Evolutionary conservation across 2,797 vertebrate species (phyloP).

Genomic region (Cirrhinus mrigala): DNA sequence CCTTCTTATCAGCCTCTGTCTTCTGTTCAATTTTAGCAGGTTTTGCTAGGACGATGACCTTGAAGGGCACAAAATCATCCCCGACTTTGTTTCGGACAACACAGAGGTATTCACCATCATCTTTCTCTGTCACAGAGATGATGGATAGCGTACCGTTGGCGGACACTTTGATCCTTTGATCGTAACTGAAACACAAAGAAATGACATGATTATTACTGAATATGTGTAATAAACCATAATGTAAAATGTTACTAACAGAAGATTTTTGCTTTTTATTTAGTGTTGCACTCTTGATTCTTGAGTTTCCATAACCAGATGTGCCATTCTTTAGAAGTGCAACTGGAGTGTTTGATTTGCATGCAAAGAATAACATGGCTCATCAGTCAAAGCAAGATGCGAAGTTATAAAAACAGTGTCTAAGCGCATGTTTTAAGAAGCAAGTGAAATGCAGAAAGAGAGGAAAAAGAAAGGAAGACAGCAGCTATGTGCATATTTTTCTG

Average conservation of each 20-base stretch:
- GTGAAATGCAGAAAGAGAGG: not conserved
- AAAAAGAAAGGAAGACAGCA: not conserved
- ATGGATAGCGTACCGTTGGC: conserved; percentile 86
- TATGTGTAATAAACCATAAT: not conserved
- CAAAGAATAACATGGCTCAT: not conserved
- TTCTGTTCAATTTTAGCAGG: conserved; percentile 91
- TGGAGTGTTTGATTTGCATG: conserved; percentile 7
- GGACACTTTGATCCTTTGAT: conserved; percentile 85
- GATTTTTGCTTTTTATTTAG: not conserved
- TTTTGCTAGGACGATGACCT: conserved; percentile 85
- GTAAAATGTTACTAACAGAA: not conserved
- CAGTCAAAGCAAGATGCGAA: not conserved
- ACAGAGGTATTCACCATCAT: conserved; percentile 91
- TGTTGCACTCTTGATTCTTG: not conserved
- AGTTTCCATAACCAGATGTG: not conserved
- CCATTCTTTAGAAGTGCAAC: not conserved
- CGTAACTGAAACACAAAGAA: conserved; percentile 76
- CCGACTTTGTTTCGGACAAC: conserved; percentile 90
- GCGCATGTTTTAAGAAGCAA: not conserved
- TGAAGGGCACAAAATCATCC: conserved; percentile 85
- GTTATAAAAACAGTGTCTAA: not conserved
- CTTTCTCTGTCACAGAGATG: conserved; percentile 83
- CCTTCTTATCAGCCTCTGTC: conserved; percentile 80
- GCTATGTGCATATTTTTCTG: not conserved
- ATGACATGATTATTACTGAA: not conserved